phyloP scores from a whole-genome alignment of 2,113 vertebrate species.

The Lepisosteus osseus region DNA sequence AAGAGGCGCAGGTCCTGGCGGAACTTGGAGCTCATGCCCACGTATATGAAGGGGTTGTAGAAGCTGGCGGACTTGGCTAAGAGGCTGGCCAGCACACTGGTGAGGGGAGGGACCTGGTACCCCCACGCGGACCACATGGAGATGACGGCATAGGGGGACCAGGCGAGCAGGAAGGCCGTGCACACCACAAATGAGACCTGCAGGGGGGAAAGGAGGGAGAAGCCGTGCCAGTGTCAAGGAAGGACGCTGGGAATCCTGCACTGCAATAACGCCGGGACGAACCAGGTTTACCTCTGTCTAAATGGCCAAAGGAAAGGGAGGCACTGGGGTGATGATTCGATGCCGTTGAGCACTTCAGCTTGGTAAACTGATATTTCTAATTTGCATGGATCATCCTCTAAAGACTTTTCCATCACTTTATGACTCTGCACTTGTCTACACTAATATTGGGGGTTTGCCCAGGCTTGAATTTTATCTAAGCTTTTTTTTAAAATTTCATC shows the following conservation, averaged over 20 bases:
- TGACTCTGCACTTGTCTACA: no score
- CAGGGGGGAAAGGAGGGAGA: background rate
- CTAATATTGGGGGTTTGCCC: no score
- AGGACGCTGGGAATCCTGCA: background rate
- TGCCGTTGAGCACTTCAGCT: no score
- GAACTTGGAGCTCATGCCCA: slow-evolving; percentile 53
- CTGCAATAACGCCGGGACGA: no score
- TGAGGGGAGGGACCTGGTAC: slow-evolving; percentile 47
- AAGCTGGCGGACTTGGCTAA: slow-evolving; percentile 55
- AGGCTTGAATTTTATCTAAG: no score
- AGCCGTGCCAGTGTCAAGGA: background rate
- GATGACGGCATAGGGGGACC: slow-evolving; percentile 30
- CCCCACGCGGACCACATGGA: slow-evolving; percentile 46
- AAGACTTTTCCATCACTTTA: no score
- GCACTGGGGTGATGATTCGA: background rate
- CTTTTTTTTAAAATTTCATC: no score
- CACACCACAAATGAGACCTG: slow-evolving; percentile 60
- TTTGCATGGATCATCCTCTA: no score
- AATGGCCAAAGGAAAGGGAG: background rate
- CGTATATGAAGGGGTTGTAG: slow-evolving; percentile 51
- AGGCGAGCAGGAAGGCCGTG: slow-evolving; percentile 46
- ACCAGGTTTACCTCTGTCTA: background rate
- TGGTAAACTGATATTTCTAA: no score
- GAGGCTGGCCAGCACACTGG: slow-evolving; percentile 41
- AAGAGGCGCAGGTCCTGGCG: slow-evolving; percentile 38